Evolutionary conservation across 2,113 vertebrate genomes (phyloP).

Genomic region (human (Homo sapiens)): GRCh38 chrX:107503001-107503500

Average conservation of each 20-base stretch:
- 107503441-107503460: slow-evolving; percentile 38
- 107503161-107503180: not conserved
- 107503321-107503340: not conserved
- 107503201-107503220: not conserved
- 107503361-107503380: not conserved
- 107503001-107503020: not conserved
- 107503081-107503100: not conserved
- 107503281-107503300: not conserved
- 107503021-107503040: not conserved
- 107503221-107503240: not conserved
- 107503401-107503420: slow-evolving; percentile 15
- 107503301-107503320: not conserved
- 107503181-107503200: not conserved
- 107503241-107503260: not conserved
- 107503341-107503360: not conserved
- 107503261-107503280: not conserved
- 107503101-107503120: not conserved
- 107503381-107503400: not conserved
- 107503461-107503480: not conserved
- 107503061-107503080: not conserved
- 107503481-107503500: slow-evolving; percentile 2
- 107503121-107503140: not conserved
- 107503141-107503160: slow-evolving; percentile 11
- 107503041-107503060: not conserved
- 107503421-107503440: not conserved